Base-by-base conservation (phyloP, 2,888 invertebrate genomes). In the Elegia similella region DNA sequence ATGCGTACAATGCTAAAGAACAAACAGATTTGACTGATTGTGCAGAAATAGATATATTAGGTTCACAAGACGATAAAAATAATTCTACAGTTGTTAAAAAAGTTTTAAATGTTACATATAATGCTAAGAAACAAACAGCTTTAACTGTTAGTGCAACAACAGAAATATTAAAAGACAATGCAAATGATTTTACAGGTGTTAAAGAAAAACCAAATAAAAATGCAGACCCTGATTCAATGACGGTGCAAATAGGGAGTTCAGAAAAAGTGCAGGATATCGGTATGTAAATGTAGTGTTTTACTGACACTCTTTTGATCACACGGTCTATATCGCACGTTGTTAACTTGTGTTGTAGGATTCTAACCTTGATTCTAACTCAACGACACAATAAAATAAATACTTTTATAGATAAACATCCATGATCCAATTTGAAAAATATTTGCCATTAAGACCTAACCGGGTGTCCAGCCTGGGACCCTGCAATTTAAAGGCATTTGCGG, bases 231-330 rank as follows among this genome's bases (percentile, higher is more conserved):
- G 50, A 75, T 67, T 86, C 84, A 6, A 64, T 84, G 74, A 62
- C 66, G 5, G 82, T 74, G 17, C 79, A 83, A 73, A 66, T 78
- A 17, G 81, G 80, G 29, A 80, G 77, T 59, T 77, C 68, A 13
- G 65, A 65, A n/a, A 64, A 70, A 43, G 81, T 17, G 16, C 50
- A 38, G 16, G 34, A 50, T 12, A 6, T 16, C 12, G 50, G 50
- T 50, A 50, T 17, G 12, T 34, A 50, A 38, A 34, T 34, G n/a
- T n/a, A n/a, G n/a, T n/a, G n/a, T n/a, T n/a, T n/a, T n/a, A n/a
- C n/a, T n/a, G n/a, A 23, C 23, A 23, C 23, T 3, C 2, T 23
- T 23, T 23, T 23, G 23, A 23, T 23, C 5, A 5, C 23, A 2
- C 5, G 5, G 23, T 23, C 2, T 23, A 23, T 5, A 3, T 23